Evolutionary conservation across 2,888 invertebrate genomes (phyloP), one percentile per base, ranked within the genome.

Genomic region (Biston betularia): DNA sequence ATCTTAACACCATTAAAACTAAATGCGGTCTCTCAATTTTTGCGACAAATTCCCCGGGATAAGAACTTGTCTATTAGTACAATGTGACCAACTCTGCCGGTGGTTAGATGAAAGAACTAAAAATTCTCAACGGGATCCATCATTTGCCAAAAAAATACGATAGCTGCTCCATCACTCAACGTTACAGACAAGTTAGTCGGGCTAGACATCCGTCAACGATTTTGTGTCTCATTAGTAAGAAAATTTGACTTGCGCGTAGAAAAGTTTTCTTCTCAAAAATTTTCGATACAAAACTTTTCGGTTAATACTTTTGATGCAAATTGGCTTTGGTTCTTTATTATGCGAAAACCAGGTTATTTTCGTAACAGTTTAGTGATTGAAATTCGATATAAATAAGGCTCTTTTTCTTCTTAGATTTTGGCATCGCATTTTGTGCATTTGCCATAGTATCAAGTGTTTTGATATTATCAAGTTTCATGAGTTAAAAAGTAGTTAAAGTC

Each of bases 141-240:
- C 52, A 38, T 14, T 33, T 33, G 4, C 14, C n/a, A 3, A 12
- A 8, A n/a, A 33, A 33, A 14, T n/a, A 12, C 42, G 42, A 33
- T 12, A 7, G 54, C 33, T 12, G 33, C 54, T 2, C 54, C 15
- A 12, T 33, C 42, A 33, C 0, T 15, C n/a, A 54, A 7, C 8
- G 42, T 6, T 1, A 0, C 3, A 53, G 7, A 15, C 4, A 40
- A 14, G 38, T 38, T 33, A 8, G 24, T 44, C 40, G 12, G 9
- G 24, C 8, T 53, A 45, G 10, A 5, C 34, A 45, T 56, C 56
- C 33, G 55, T 55, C 42, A 56, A 34, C 45, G 56, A 56, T 34
- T 56, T 56, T n/a, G 56, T 45, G 34, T 44, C 56, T 56, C 15
- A 45, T 56, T 56, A 56, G 54, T 46, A 6, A 34, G 42, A 54